These are phyloP conservation scores for Dromococcyx pavoninus DNA, from an alignment of 2,797 vertebrate genomes.

Conservation along the genomic window DNA sequence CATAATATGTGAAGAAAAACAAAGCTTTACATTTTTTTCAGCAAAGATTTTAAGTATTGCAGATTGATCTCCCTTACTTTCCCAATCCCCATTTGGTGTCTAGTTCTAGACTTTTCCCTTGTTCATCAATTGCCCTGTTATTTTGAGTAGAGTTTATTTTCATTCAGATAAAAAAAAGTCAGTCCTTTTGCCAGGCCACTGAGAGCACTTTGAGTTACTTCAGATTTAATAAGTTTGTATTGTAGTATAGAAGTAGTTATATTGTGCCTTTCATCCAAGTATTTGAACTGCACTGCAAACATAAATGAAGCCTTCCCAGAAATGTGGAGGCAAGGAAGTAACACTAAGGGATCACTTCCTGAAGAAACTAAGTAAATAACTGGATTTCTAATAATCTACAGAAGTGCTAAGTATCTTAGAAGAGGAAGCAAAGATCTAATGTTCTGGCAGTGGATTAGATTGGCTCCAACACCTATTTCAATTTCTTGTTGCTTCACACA, in stretches of 20 bases:
- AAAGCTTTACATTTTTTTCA: fast-evolving
- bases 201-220: background rate
- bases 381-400: background rate
- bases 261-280: background rate
- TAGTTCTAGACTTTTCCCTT: background rate
- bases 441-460: background rate
- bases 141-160: background rate
- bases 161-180: background rate
- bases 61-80: background rate
- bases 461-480: background rate
- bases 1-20: background rate
- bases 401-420: background rate
- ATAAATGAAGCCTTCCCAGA: background rate
- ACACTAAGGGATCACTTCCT: background rate
- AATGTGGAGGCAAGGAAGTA: background rate
- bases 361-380: background rate
- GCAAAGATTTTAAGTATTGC: background rate
- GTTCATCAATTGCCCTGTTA: background rate
- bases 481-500: background rate
- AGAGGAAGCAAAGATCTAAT: background rate
- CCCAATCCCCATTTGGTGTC: background rate
- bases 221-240: background rate
- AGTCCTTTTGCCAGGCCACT: background rate
- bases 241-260: background rate
- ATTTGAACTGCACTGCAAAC: background rate